Conservation (phyloP, 2,888 invertebrate species). For the Cistogaster globosa region DNA sequence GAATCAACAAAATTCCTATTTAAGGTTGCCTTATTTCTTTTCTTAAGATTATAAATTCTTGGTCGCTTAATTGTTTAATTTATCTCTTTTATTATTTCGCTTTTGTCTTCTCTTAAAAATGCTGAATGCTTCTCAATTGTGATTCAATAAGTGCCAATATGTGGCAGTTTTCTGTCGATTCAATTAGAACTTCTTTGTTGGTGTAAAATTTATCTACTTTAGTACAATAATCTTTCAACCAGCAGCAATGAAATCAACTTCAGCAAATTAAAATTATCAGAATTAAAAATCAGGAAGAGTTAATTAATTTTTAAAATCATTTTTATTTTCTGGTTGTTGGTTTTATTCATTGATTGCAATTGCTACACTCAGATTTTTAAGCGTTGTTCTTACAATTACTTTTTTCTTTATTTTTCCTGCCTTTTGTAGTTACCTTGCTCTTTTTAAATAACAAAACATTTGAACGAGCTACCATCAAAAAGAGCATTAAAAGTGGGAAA, state of each 20-base stretch:
- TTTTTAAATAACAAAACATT: slow-evolving; percentile 1
- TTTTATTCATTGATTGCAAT: slow-evolving; percentile 58
- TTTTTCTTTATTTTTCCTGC: background rate
- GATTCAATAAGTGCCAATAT: too few species aligned
- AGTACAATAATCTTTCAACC: too few species aligned
- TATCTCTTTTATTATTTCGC: too few species aligned
- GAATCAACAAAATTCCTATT: too few species aligned
- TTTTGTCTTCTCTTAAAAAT: too few species aligned
- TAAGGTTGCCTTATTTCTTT: too few species aligned
- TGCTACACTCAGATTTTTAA: slow-evolving; percentile 43
- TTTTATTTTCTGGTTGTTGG: slow-evolving; percentile 49
- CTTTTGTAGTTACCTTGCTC: background rate
- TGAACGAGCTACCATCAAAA: background rate
- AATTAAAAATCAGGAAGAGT: slow-evolving; percentile 31
- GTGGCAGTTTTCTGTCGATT: too few species aligned
- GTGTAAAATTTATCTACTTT: too few species aligned
- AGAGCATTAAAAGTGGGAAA: background rate
- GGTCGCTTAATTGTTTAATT: too few species aligned
- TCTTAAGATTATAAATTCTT: too few species aligned
- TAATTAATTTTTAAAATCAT: slow-evolving; percentile 46
- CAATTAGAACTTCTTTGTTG: too few species aligned
- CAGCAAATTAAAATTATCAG: background rate
- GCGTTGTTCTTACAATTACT: slow-evolving; percentile 4
- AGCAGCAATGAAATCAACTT: background rate
- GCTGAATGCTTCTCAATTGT: too few species aligned